These are phyloP conservation scores for Scaptomyza tumidula DNA, from an alignment of 2,888 invertebrate species.

Conservation along the genomic window DNA sequence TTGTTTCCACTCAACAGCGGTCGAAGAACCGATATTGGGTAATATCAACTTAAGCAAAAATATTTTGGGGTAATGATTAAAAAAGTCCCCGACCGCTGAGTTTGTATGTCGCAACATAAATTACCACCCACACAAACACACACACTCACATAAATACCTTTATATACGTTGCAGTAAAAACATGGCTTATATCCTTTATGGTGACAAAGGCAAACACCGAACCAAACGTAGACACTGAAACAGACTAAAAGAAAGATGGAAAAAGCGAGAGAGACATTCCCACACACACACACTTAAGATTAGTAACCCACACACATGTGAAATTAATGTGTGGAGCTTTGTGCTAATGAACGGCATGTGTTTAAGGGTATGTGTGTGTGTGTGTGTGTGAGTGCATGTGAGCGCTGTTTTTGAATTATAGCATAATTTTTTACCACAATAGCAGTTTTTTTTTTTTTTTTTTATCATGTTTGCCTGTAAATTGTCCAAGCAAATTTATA, in stretches of 20 bases:
- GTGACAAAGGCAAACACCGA: conserved; percentile 58
- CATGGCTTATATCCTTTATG: conserved; percentile 64
- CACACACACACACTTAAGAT: conserved; percentile 49
- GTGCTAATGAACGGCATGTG: conserved; percentile 69
- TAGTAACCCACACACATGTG: conserved; percentile 37
- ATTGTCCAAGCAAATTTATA: conserved; percentile 55
- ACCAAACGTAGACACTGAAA: conserved; percentile 28
- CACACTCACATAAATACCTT: conserved; percentile 11
- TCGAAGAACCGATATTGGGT: no score
- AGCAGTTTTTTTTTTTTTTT: conserved; percentile 38
- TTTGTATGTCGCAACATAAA: conserved; percentile 53
- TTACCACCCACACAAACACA: conserved; percentile 34
- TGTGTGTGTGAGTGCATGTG: conserved; percentile 33
- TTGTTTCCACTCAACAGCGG: no score
- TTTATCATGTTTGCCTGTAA: conserved; percentile 55
- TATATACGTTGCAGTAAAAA: conserved; percentile 45
- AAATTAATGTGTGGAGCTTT: conserved; percentile 76
- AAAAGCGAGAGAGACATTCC: conserved; percentile 16
- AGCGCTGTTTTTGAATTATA: conserved; percentile 74
- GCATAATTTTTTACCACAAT: conserved; percentile 73
- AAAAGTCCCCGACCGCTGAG: no score
- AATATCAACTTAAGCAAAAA: no score
- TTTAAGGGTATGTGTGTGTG: conserved; percentile 13
- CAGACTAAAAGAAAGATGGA: conserved; percentile 13
- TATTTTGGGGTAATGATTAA: no score